A percentile compares a stretch with the other conserved stretches of the same genome.
These are phyloP conservation scores for Metaphire vulgaris DNA, from an alignment of 1,140 invertebrate species.

Conservation along the genomic window DNA sequence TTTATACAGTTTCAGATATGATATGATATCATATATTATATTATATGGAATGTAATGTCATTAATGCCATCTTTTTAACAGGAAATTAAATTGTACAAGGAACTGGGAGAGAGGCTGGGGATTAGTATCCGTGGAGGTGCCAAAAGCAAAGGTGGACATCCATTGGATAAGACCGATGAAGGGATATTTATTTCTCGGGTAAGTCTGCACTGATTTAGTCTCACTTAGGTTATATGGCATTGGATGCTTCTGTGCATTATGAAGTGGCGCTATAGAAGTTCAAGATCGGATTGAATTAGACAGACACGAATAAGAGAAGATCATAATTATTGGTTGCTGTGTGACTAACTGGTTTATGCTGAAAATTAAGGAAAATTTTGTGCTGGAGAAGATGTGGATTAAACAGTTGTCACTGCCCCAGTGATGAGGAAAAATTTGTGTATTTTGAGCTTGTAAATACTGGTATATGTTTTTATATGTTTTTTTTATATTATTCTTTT, in stretches of 20 bases:
- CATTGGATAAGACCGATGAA: conserved; percentile 83
- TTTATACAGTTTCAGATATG: too few relatives aligned
- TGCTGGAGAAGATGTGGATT: not conserved
- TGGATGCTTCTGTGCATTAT: too few relatives aligned
- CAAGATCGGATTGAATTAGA: too few relatives aligned
- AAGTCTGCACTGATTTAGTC: conserved; percentile 32
- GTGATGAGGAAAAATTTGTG: not conserved
- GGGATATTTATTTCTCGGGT: conserved; percentile 94
- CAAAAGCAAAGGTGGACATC: conserved; percentile 79
- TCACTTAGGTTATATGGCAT: too few relatives aligned
- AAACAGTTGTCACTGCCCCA: not conserved
- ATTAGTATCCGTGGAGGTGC: conserved; percentile 95
- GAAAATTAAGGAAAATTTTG: not conserved
- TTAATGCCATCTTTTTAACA: conserved; percentile 52
- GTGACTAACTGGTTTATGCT: too few relatives aligned
- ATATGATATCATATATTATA: too few relatives aligned
- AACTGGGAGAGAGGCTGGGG: conserved; percentile 83
- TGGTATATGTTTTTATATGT: not conserved
- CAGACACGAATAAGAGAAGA: too few relatives aligned
- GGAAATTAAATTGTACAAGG: conserved; percentile 83
- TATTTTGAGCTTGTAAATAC: not conserved
- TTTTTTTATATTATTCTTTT: not conserved
- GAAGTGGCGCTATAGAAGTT: too few relatives aligned
- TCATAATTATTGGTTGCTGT: too few relatives aligned
- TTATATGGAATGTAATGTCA: too few relatives aligned